These are phyloP conservation scores for Aporophyla lueneburgensis DNA, from an alignment of 2,888 invertebrate genomes.

Conservation along the genomic window DNA sequence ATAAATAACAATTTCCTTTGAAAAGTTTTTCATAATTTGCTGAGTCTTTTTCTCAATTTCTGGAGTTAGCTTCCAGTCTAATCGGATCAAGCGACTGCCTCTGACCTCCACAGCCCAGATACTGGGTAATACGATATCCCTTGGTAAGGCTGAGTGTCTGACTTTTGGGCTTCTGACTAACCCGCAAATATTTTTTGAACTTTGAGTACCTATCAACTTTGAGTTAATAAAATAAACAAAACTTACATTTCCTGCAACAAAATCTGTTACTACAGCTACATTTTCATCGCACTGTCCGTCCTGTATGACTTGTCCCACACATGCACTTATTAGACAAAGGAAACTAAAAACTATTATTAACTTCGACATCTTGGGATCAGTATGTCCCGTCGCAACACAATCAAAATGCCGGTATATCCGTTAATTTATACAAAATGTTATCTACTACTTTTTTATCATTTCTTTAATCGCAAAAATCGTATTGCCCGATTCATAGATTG, in stretches of 20 bases:
- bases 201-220: too few relatives aligned
- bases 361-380: constrained; percentile 78
- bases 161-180: not conserved
- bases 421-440: constrained; percentile 77
- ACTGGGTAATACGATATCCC: not conserved
- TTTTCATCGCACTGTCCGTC: constrained; percentile 77
- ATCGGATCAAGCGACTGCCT: not conserved
- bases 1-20: too few relatives aligned
- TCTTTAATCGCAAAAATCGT: constrained; percentile 58
- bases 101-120: not conserved
- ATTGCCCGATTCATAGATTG: constrained; percentile 37
- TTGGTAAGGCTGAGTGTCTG: not conserved
- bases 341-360: constrained; percentile 73
- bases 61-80: not conserved
- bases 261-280: constrained; percentile 67
- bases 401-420: constrained; percentile 73
- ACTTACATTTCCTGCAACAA: constrained; percentile 73
- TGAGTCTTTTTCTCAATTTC: not conserved
- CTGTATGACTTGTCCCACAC: constrained; percentile 77
- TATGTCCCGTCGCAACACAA: constrained; percentile 69
- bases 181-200: not conserved
- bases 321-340: constrained; percentile 72
- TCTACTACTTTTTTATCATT: constrained; percentile 65
- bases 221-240: not conserved
- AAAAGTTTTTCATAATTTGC: too few relatives aligned